Conservation (phyloP, 2,113 vertebrate species). For the Rynchops niger region DNA sequence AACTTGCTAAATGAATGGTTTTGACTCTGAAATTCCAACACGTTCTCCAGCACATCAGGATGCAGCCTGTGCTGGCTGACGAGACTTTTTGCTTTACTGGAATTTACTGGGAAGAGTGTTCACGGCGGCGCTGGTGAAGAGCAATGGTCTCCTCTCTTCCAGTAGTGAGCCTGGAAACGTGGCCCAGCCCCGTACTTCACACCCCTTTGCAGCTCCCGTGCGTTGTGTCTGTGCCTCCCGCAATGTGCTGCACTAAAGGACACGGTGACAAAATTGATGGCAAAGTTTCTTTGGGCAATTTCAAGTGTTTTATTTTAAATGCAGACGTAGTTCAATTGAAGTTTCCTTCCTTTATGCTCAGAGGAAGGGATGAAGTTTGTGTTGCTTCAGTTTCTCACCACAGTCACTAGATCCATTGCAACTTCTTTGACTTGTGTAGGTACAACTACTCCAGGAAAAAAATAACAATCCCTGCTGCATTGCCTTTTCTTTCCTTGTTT, state of each 20-base stretch:
- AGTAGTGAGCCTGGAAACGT: not conserved
- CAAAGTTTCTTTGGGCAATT: not conserved
- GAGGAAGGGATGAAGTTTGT: not conserved
- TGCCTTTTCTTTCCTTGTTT: slow-evolving; percentile 1
- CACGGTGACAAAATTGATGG: too few relatives aligned
- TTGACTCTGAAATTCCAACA: not conserved
- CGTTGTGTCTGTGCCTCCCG: not conserved
- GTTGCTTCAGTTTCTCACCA: not conserved
- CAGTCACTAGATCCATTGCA: not conserved
- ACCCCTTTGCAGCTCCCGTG: not conserved
- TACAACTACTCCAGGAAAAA: not conserved
- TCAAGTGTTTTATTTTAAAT: not conserved
- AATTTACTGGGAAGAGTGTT: not conserved
- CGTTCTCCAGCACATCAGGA: not conserved
- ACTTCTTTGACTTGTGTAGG: not conserved
- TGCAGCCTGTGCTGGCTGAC: not conserved
- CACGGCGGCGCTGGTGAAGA: not conserved
- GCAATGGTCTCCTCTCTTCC: not conserved
- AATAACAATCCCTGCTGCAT: not conserved
- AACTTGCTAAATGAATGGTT: not conserved
- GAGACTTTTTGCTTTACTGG: not conserved
- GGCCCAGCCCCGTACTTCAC: accelerated
- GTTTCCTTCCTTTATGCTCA: not conserved
- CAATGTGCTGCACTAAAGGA: not conserved
- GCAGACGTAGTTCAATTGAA: not conserved